These are phyloP conservation scores for Chironomus tentans DNA, from an alignment of 2,888 invertebrate species.

Conservation along the genomic window DNA sequence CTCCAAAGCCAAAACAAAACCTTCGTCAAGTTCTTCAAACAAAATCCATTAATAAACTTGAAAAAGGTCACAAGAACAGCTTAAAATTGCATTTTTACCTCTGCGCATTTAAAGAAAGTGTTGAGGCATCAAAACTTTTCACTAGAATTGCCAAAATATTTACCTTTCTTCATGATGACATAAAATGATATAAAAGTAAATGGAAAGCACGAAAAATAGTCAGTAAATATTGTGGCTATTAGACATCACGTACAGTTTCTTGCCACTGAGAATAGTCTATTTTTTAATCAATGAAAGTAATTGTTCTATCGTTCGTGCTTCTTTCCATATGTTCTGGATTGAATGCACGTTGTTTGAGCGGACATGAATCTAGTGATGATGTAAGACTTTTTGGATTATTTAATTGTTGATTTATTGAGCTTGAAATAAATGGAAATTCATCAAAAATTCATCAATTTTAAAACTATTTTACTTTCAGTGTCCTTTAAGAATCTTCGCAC, in stretches of 20 bases:
- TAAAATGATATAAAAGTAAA: background rate
- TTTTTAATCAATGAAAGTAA: slow-evolving; percentile 13
- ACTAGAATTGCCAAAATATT: background rate
- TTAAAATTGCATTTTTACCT: background rate
- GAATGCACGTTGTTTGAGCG: background rate
- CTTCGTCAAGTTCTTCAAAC: background rate
- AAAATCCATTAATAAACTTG: background rate
- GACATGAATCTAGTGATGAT: background rate
- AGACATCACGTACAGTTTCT: slow-evolving; percentile 13
- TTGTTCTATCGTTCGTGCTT: background rate
- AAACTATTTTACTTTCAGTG: background rate
- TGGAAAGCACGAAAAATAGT: background rate
- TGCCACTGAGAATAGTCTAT: background rate
- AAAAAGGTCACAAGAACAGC: background rate
- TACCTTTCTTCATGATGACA: background rate
- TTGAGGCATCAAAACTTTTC: background rate
- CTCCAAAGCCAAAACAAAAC: too few species aligned
- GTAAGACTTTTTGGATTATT: background rate
- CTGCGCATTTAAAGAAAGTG: background rate
- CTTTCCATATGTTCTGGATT: slow-evolving; percentile 15
- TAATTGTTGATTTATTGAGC: background rate
- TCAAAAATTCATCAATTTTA: background rate
- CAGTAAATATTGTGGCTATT: background rate
- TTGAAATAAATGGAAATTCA: too few species aligned
- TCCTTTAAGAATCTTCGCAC: background rate